phyloP scores from a whole-genome alignment of 2,888 invertebrate genomes.

The Geotrupes spiniger region DNA sequence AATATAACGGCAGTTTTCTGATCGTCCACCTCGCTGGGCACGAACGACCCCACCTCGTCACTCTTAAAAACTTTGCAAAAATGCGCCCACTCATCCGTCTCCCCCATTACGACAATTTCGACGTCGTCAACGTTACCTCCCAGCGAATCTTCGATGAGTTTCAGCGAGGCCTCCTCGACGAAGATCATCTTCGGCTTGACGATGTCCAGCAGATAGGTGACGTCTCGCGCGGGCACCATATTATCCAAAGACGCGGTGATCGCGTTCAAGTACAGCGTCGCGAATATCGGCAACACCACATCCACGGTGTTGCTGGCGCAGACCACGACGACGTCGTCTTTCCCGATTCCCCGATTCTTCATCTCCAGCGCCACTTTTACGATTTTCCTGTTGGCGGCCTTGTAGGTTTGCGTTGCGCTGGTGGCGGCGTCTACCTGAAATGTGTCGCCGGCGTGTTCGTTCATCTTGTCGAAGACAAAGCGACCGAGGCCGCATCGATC shows the following conservation, averaged over 20 bases:
- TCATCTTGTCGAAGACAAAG: too few species aligned
- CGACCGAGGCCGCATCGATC: too few species aligned
- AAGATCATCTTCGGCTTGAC: slow-evolving; percentile 31
- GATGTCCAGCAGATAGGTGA: slow-evolving; percentile 24
- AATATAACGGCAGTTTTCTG: slow-evolving; percentile 35
- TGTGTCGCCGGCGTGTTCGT: too few species aligned
- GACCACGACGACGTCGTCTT: slow-evolving; percentile 48
- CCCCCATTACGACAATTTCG: slow-evolving; percentile 32
- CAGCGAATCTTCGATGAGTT: slow-evolving; percentile 24
- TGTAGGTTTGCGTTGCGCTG: slow-evolving; percentile 47
- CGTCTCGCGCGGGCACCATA: slow-evolving; percentile 24
- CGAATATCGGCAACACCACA: slow-evolving; percentile 47
- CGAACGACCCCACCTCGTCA: slow-evolving; percentile 30
- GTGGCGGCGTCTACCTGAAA: slow-evolving; percentile 38
- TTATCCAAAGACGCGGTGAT: slow-evolving; percentile 25
- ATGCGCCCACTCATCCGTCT: slow-evolving; percentile 13
- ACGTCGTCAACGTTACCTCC: slow-evolving; percentile 17
- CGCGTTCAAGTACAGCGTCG: slow-evolving; percentile 47
- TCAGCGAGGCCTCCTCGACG: slow-evolving; percentile 23
- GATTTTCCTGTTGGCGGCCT: slow-evolving; percentile 43
- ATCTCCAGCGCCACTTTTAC: slow-evolving; percentile 49
- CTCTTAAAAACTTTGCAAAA: slow-evolving; percentile 26
- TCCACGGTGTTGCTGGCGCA: slow-evolving; percentile 50
- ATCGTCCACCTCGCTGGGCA: slow-evolving; percentile 27
- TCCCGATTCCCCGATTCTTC: slow-evolving; percentile 41